Evolutionary conservation across 2,113 vertebrate genomes (phyloP), one percentile per base, ranked within the genome.

Genomic region (Vulpes vulpes): DNA sequence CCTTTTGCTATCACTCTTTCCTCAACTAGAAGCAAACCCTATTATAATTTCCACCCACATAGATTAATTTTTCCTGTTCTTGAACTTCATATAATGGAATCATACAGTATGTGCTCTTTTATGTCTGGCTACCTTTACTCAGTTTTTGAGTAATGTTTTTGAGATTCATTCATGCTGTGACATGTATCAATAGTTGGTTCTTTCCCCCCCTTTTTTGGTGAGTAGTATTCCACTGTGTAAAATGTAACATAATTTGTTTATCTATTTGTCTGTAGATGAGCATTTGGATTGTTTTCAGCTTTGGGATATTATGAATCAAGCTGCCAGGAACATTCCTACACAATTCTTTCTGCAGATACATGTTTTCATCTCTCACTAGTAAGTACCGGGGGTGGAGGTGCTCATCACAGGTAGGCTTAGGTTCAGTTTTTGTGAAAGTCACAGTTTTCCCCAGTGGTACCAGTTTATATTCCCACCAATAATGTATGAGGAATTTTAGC

Each of bases 241-340:
- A 65, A 76, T 84, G 35, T 22, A 92, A 80, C 83, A 88, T 32
- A 8, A 53, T 92, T 79, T 84, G 74, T 62, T 84, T 83, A 92
- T 64, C 22, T 55, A 55, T 64, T 83, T 89, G 65, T 69, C 62
- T 64, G 32, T 12, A 71, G 64, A 91, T 23, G 85, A 94, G 80
- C 43, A 85, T 35, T 69, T 59, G 92, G 74, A 73, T 51, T 97
- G 86, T 49, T 83, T 95, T 51, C 90, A 94, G 93, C 65, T 95
- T 67, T 57, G 91, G 49, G 55, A 78, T 95, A 62, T 65, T 91
- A 71, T 12, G 38, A 95, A 78, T 59, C 60, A 89, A 83, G 62
- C 94, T 94, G 84, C 93, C 93, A 94, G 53, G 80, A 96, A 95
- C 88, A 91, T 88, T 84, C 80, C 57, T 91, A 81, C 81, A 91